phyloP scores from a whole-genome alignment of 2,797 vertebrate species.

The Choloepus didactylus region DNA sequence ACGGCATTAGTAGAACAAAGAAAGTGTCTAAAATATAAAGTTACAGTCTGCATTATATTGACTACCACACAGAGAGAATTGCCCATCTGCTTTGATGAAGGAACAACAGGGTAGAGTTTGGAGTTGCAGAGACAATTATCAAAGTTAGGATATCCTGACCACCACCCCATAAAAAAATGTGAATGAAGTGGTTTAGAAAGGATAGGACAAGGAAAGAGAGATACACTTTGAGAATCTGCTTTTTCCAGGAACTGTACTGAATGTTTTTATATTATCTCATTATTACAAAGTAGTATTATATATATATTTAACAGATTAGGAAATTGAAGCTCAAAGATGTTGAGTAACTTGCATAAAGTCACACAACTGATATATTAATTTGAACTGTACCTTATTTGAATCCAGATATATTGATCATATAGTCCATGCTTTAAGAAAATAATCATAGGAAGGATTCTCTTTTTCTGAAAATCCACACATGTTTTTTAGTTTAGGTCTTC shows the following conservation, averaged over 20 bases:
- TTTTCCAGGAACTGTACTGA: not conserved
- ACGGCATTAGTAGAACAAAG: constrained; percentile 49
- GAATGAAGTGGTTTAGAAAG: not conserved
- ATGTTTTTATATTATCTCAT: not conserved
- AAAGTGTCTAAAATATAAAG: constrained; percentile 35
- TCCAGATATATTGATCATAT: constrained; percentile 16
- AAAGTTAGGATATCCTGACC: not conserved
- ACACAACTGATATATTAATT: not conserved
- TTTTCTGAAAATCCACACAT: constrained; percentile 2
- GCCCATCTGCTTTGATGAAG: not conserved
- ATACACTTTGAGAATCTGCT: not conserved
- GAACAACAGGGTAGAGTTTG: not conserved
- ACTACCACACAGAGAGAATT: not conserved
- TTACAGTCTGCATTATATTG: not conserved
- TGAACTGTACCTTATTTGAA: not conserved
- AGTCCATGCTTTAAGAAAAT: not conserved
- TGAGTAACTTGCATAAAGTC: not conserved
- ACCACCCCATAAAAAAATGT: not conserved
- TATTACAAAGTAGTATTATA: not conserved
- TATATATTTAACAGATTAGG: not conserved
- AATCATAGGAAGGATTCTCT: not conserved
- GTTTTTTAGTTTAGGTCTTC: not conserved
- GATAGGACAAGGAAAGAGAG: not conserved
- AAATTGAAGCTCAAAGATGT: constrained; percentile 20
- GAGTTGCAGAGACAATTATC: not conserved